Conservation (phyloP, 2,113 vertebrate species). For the Syrmaticus mikado region DNA sequence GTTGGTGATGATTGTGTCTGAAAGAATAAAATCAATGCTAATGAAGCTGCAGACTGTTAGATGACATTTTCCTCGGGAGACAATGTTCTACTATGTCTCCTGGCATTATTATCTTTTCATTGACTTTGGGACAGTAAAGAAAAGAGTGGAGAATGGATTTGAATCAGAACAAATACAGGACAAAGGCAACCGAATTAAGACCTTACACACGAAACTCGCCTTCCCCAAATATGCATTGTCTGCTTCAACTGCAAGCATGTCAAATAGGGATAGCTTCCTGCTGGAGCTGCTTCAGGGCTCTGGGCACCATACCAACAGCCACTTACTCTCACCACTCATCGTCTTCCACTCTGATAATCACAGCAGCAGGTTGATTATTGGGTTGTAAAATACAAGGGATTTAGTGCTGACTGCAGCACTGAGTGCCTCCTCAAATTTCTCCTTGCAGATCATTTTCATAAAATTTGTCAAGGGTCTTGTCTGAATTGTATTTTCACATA, state of each 20-base stretch:
- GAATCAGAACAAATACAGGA: neutral
- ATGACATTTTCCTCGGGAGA: neutral
- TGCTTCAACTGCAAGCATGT: slow-evolving; percentile 14
- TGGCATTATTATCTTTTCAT: slow-evolving; percentile 48
- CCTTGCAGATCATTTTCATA: slow-evolving; percentile 53
- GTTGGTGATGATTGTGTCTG: neutral
- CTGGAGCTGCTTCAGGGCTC: slow-evolving; percentile 43
- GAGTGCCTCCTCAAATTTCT: slow-evolving; percentile 50
- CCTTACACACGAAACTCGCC: neutral
- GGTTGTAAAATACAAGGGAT: slow-evolving; percentile 67
- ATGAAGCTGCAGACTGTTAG: neutral
- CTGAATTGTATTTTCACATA: slow-evolving; percentile 59
- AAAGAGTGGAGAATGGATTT: slow-evolving; percentile 14
- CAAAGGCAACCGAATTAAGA: neutral
- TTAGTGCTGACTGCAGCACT: slow-evolving; percentile 68
- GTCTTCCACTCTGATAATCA: slow-evolving; percentile 65
- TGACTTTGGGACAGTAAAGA: neutral
- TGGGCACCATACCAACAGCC: slow-evolving; percentile 59
- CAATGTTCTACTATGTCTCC: slow-evolving; percentile 6
- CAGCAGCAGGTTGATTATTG: slow-evolving; percentile 71
- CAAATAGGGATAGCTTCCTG: slow-evolving; percentile 32
- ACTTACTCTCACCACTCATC: slow-evolving; percentile 55
- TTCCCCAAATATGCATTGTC: neutral
- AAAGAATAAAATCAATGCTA: slow-evolving; percentile 12
- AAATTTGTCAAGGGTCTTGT: slow-evolving; percentile 59